Conservation (phyloP, 2,113 vertebrate genomes). For the Hippocampus mohnikei region DNA sequence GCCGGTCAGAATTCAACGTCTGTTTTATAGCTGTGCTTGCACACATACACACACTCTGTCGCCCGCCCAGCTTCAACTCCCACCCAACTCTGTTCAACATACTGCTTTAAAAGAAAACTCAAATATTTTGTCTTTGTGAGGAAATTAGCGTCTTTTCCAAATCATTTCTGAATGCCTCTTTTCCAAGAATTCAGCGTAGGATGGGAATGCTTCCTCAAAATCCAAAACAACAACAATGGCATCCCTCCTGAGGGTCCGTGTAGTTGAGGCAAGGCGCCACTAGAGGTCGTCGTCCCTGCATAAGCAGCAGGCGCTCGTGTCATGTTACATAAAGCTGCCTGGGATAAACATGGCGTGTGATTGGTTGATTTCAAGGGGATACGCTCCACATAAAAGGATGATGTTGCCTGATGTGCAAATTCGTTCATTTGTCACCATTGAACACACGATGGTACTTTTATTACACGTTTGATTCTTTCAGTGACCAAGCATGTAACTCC, state of each 20-base stretch:
- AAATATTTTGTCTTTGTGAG: background rate
- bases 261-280: constrained; percentile 30
- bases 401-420: constrained; percentile 1
- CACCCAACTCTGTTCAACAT: constrained; percentile 15
- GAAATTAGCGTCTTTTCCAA: background rate
- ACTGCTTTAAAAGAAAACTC: background rate
- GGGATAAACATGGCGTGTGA: constrained; percentile 27
- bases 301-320: constrained; percentile 8
- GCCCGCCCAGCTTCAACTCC: constrained; percentile 19
- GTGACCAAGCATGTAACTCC: too few relatives aligned
- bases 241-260: background rate
- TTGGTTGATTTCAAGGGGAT: background rate
- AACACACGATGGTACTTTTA: too few relatives aligned
- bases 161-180: background rate
- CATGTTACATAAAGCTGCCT: constrained; percentile 49
- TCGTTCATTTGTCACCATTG: background rate
- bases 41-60: background rate
- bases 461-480: too few relatives aligned
- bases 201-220: constrained; percentile 13
- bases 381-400: background rate
- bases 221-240: constrained; percentile 39
- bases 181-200: background rate
- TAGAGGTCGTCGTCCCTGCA: constrained; percentile 42
- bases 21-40: constrained; percentile 49
- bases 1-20: constrained; percentile 44